These are phyloP conservation scores for Ranitomeya variabilis DNA, from an alignment of 2,113 vertebrate species.

Conservation along the genomic window DNA sequence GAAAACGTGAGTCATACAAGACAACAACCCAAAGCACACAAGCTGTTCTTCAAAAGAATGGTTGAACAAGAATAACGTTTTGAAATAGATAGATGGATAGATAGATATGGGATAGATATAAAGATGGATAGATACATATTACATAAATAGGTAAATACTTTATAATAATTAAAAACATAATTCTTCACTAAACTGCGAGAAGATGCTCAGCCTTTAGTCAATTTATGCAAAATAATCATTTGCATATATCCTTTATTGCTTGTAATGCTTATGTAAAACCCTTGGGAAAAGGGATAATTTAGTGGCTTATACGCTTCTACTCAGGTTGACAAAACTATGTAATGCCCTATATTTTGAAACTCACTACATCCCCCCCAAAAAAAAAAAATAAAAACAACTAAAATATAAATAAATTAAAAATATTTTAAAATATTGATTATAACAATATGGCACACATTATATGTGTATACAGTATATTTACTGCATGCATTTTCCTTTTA, in stretches of 20 bases:
- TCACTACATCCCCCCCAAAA: not conserved
- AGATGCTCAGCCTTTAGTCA: not conserved
- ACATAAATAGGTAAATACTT: not conserved
- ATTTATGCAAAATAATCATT: not conserved
- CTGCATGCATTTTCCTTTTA: too few relatives aligned
- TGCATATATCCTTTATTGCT: not conserved
- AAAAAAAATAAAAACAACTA: not conserved
- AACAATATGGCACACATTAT: too few relatives aligned
- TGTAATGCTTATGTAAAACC: conserved; percentile 15
- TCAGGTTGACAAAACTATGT: not conserved
- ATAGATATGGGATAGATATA: not conserved
- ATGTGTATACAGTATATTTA: too few relatives aligned
- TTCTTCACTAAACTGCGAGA: not conserved
- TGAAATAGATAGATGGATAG: not conserved
- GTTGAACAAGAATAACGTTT: too few relatives aligned
- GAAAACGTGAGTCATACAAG: too few relatives aligned
- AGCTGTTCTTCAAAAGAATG: too few relatives aligned
- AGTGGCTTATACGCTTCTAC: conserved; percentile 5
- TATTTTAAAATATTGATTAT: too few relatives aligned
- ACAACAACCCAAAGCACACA: too few relatives aligned
- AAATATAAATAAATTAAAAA: too few relatives aligned
- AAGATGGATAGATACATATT: not conserved
- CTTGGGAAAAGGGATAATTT: not conserved
- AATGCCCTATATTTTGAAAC: not conserved
- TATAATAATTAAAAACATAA: not conserved